Conservation (phyloP, 2,888 invertebrate genomes). For the Aleiodes leptofemur region DNA sequence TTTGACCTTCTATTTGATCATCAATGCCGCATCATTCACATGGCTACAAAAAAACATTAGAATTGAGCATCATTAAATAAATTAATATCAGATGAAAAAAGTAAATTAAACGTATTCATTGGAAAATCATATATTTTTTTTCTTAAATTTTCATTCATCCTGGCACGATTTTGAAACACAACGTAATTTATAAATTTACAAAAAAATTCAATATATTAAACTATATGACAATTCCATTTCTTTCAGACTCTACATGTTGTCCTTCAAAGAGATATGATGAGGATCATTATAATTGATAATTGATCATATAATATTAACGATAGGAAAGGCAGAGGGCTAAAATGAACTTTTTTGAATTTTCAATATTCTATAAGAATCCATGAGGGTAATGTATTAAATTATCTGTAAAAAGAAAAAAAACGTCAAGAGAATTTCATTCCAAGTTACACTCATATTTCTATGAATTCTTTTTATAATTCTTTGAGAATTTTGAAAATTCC, state of each 20-base stretch:
- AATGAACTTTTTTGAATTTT: too few species aligned
- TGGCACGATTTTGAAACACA: conserved; percentile 74
- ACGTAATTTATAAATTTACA: conserved; percentile 75
- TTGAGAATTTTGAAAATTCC: too few species aligned
- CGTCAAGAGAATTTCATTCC: too few species aligned
- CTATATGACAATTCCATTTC: conserved; percentile 44
- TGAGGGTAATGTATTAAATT: too few species aligned
- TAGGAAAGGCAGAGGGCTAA: too few species aligned
- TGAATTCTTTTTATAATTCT: too few species aligned
- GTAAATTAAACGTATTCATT: conserved; percentile 62
- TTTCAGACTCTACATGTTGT: conserved; percentile 25
- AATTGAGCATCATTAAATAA: conserved; percentile 37
- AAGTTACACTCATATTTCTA: too few species aligned
- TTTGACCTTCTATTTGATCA: background rate
- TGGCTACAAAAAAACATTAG: background rate
- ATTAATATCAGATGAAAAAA: conserved; percentile 51
- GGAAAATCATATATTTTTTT: conserved; percentile 73
- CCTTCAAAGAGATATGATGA: conserved; percentile 50
- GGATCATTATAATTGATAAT: too few species aligned
- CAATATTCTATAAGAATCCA: too few species aligned
- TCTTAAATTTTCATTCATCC: conserved; percentile 67
- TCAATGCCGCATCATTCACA: background rate
- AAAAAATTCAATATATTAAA: conserved; percentile 70
- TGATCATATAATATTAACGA: too few species aligned
- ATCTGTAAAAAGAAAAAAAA: too few species aligned